Evolutionary conservation across 2,797 vertebrate genomes (phyloP).

Genomic region (Lagothrix lagotricha): DNA sequence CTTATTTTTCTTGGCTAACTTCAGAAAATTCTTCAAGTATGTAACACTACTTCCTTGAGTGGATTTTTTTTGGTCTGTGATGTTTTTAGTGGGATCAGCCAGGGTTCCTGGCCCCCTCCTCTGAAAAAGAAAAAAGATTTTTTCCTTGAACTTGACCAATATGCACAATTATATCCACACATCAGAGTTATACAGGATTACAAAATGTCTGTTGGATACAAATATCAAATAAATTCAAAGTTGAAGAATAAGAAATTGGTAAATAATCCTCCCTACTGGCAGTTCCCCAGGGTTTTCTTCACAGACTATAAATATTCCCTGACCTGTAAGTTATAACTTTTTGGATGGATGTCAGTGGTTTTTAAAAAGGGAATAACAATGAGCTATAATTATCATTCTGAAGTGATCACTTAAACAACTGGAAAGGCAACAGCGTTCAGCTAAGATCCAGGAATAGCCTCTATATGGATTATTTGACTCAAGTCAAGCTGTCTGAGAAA

Average conservation of each 20-base stretch:
- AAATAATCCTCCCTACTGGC: slow-evolving; percentile 50
- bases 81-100: slow-evolving; percentile 18
- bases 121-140: not conserved
- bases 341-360: slow-evolving; percentile 37
- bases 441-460: not conserved
- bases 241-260: slow-evolving; percentile 43
- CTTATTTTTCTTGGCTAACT: slow-evolving; percentile 58
- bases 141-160: slow-evolving; percentile 44
- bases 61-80: not conserved
- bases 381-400: slow-evolving; percentile 54
- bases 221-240: slow-evolving; percentile 6
- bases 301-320: slow-evolving; percentile 63
- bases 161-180: not conserved
- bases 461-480: not conserved
- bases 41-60: slow-evolving; percentile 25
- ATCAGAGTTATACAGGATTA: not conserved
- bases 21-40: slow-evolving; percentile 57
- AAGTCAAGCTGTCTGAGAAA: not conserved
- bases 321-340: slow-evolving; percentile 51
- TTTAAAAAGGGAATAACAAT: slow-evolving; percentile 49
- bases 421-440: not conserved
- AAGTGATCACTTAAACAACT: slow-evolving; percentile 51
- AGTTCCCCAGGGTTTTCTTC: slow-evolving; percentile 50
- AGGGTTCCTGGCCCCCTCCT: not conserved
- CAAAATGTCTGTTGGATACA: slow-evolving; percentile 21